Evolutionary conservation across 2,797 vertebrate species (phyloP), one percentile per base, ranked within the genome.

Genomic region (Aphelocoma californica): DNA sequence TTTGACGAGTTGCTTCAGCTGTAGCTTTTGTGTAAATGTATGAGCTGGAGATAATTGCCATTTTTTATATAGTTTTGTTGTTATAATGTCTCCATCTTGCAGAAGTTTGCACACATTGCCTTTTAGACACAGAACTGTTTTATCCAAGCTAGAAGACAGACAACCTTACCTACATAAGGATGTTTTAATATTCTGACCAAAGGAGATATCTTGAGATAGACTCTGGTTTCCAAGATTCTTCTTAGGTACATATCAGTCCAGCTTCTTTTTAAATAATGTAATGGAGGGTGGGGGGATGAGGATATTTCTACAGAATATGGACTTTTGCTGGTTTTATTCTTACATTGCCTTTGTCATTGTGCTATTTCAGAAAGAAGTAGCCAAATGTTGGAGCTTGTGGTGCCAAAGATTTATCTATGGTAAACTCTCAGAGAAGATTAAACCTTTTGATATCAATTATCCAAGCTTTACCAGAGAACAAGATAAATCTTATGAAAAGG

Each of bases 201-300:
- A 80, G 21, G 26, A 8, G 4, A 12, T 83, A 70, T 25, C 21
- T 36, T 72, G 18, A 81, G 23, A 81, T 31, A 45, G 14, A 42
- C 6, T 72, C 73, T 11, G 2, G 5, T 71, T 91, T 95, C 23
- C n/a, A 42, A 62, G 25, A 36, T 70, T 70, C 40, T 70, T 81
- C n/a, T 87, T 26, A 73, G 26, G 14, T 32, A n/a, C 11, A 8
- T 36, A 32, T 50, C 17, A 53, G 8, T 32, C 11, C 24, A 74
- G 2, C 3, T 74, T 71, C 21, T 74, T 85, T 79, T 73, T 24
- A 51, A 58, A 56, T 34, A 62, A 44, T 0, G 0, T 12, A 32
- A 42, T 50, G 18, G 0, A 19, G 18, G 12, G 14, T 18, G 16
- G 10, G 0, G 18, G 24, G 5, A 3, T 56, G 8, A 0, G 10